phyloP scores from a whole-genome alignment of 1,140 invertebrate genomes.

The Drosophila cardini region DNA sequence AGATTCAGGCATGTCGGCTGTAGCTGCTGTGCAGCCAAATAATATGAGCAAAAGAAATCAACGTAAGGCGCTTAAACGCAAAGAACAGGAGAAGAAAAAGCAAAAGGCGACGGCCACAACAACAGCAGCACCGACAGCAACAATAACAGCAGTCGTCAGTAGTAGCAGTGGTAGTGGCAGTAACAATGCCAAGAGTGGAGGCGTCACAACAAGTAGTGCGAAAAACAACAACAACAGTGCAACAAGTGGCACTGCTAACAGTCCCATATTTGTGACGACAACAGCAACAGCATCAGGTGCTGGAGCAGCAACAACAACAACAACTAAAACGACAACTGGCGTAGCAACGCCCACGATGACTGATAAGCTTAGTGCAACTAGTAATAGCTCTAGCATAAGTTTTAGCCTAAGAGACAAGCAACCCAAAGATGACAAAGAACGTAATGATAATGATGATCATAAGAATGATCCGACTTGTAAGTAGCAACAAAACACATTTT shows the following conservation, averaged over 20 bases:
- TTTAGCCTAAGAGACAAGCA: slow-evolving; percentile 72
- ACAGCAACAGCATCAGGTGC: slow-evolving; percentile 28
- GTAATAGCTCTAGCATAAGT: slow-evolving; percentile 79
- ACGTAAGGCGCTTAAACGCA: slow-evolving; percentile 62
- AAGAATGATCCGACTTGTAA: not conserved
- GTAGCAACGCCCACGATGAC: slow-evolving; percentile 61
- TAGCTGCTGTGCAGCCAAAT: slow-evolving; percentile 31
- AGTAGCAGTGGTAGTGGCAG: slow-evolving; percentile 9
- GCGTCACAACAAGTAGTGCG: slow-evolving; percentile 11
- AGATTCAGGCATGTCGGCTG: slow-evolving; percentile 18
- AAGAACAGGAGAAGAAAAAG: slow-evolving; percentile 68
- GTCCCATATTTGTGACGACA: not conserved
- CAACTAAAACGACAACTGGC: slow-evolving; percentile 46
- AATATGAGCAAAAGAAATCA: slow-evolving; percentile 44
- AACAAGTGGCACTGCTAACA: slow-evolving; percentile 5
- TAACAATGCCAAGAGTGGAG: slow-evolving; percentile 31
- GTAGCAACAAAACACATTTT: not conserved
- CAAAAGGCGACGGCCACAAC: slow-evolving; percentile 44
- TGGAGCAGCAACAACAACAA: slow-evolving; percentile 27
- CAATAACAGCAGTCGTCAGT: not conserved
- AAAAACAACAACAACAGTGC: slow-evolving; percentile 18
- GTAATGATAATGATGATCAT: slow-evolving; percentile 17
- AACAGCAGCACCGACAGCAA: slow-evolving; percentile 15
- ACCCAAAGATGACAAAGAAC: slow-evolving; percentile 48
- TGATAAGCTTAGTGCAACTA: slow-evolving; percentile 82